Conservation (phyloP, 2,113 vertebrate genomes). For the Lasiurus borealis region DNA sequence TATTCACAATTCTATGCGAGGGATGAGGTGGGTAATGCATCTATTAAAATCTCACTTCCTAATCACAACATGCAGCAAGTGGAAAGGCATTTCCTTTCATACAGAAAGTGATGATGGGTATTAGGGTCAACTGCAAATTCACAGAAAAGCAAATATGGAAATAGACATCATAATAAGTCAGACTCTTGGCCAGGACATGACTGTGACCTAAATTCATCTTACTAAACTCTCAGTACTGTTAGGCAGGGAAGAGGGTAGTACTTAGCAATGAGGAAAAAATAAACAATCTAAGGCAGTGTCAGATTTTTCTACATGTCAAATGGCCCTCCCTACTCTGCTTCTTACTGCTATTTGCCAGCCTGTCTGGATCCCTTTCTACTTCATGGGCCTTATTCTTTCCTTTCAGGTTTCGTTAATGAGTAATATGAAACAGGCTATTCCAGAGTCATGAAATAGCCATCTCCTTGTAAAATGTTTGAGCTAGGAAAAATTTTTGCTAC, state of each 20-base stretch:
- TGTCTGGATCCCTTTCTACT: background rate
- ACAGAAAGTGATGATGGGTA: background rate
- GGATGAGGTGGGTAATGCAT: background rate
- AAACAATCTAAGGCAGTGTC: background rate
- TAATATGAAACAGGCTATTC: background rate
- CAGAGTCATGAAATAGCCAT: background rate
- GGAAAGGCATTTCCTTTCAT: conserved; percentile 14
- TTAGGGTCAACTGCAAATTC: conserved; percentile 21
- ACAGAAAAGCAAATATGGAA: background rate
- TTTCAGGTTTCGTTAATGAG: background rate
- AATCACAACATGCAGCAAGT: background rate
- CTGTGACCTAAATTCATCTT: background rate
- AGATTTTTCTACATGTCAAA: background rate
- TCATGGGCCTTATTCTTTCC: background rate
- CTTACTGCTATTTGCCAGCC: background rate
- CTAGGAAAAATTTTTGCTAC: background rate
- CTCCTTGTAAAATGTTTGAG: background rate
- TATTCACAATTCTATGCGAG: conserved; percentile 44
- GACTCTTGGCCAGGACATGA: background rate
- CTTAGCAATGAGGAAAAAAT: background rate
- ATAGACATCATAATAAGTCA: background rate
- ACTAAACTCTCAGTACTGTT: background rate
- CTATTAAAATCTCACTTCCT: background rate
- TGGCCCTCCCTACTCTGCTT: background rate
- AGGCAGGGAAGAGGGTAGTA: background rate